phyloP scores from a whole-genome alignment of 2,797 vertebrate genomes.

The Eleutherodactylus coqui region DNA sequence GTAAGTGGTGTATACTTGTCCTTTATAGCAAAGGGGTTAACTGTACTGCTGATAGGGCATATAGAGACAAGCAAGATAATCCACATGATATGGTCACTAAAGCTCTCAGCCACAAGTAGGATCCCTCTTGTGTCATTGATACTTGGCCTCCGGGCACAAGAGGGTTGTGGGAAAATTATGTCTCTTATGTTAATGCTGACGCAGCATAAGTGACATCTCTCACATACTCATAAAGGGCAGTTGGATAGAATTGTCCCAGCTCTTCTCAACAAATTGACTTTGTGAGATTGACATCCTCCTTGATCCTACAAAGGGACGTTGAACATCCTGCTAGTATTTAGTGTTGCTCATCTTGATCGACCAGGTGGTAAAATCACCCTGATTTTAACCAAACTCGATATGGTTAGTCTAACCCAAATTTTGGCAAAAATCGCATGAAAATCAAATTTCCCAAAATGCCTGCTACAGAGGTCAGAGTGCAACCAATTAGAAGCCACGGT shows the following conservation, averaged over 20 bases:
- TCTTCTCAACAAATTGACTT: conserved; percentile 14
- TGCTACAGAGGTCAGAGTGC: too few relatives aligned
- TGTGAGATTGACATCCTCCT: conserved; percentile 35
- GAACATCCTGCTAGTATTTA: conserved; percentile 22
- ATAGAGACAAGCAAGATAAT: conserved; percentile 2
- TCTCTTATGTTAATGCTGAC: conserved; percentile 47
- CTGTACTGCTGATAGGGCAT: conserved; percentile 28
- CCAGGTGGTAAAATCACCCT: too few relatives aligned
- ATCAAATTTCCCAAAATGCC: too few relatives aligned
- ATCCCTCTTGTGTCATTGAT: conserved; percentile 47
- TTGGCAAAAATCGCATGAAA: too few relatives aligned
- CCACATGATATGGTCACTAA: conserved; percentile 18
- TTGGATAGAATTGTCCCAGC: conserved; percentile 30
- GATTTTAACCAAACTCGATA: too few relatives aligned
- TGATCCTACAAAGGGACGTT: not conserved
- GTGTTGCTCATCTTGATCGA: too few relatives aligned
- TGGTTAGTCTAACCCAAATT: too few relatives aligned
- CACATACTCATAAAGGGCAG: conserved; percentile 43
- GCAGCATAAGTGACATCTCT: conserved; percentile 27
- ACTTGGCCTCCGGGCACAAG: conserved; percentile 28
- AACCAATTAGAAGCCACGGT: too few relatives aligned
- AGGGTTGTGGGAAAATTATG: conserved; percentile 45
- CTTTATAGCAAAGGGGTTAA: not conserved
- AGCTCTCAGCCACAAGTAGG: not conserved
- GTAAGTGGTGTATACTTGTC: not conserved